phyloP scores from a whole-genome alignment of 2,888 invertebrate species.

The Cylloceria caligata region DNA sequence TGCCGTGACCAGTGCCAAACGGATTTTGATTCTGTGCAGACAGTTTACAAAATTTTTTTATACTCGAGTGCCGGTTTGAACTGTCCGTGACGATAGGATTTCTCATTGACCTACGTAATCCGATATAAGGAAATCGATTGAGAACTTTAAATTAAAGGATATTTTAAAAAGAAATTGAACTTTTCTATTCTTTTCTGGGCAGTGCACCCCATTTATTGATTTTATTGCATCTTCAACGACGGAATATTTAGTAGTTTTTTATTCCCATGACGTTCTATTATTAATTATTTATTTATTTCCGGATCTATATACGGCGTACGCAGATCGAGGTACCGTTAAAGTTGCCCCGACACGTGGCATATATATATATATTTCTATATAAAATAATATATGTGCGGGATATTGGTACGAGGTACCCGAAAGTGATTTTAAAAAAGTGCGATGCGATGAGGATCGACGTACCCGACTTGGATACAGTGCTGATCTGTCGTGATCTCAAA shows the following conservation, averaged over 20 bases:
- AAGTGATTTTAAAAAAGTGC: slow-evolving; percentile 69
- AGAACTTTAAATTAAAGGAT: background rate
- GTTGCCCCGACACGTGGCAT: slow-evolving; percentile 26
- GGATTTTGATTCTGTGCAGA: slow-evolving; percentile 81
- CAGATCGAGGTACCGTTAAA: background rate
- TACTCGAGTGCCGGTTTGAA: slow-evolving; percentile 42
- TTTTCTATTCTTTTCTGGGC: background rate
- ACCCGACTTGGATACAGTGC: slow-evolving; percentile 68
- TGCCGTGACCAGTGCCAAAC: slow-evolving; percentile 81
- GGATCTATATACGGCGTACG: background rate
- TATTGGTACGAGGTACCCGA: slow-evolving; percentile 25
- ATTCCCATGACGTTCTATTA: background rate
- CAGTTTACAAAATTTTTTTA: slow-evolving; percentile 63
- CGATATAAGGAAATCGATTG: background rate
- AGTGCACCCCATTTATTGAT: no score
- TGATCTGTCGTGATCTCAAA: slow-evolving; percentile 61
- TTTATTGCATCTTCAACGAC: no score
- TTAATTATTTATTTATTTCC: slow-evolving; percentile 24
- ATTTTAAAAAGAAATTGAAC: background rate
- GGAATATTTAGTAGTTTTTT: background rate
- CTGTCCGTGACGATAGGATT: slow-evolving; percentile 43
- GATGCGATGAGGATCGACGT: slow-evolving; percentile 73
- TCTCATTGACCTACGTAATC: background rate
- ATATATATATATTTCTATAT: slow-evolving; percentile 8
- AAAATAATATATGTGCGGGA: slow-evolving; percentile 46